Evolutionary conservation across 2,113 vertebrate genomes (phyloP).

Genomic region (Lota lota): DNA sequence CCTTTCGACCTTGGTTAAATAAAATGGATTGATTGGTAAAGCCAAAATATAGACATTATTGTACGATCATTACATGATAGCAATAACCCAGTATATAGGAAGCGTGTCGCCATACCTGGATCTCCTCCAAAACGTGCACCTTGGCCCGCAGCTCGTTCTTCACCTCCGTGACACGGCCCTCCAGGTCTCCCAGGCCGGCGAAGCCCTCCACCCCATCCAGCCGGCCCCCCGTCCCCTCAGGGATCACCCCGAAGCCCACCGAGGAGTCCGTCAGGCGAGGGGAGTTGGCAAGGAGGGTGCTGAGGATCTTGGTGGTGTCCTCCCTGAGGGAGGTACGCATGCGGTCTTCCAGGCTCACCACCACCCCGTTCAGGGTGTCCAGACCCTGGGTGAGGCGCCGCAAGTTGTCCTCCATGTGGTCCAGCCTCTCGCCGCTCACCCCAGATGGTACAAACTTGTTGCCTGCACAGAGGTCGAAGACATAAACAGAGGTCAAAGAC

Average conservation of each 20-base stretch:
- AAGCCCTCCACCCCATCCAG: conserved; percentile 72
- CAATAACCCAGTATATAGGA: not conserved
- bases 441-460: conserved; percentile 72
- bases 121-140: conserved; percentile 84
- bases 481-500: not conserved
- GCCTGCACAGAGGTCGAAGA: conserved; percentile 61
- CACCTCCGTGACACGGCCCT: conserved; percentile 86
- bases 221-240: conserved; percentile 76
- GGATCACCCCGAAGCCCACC: conserved; percentile 83
- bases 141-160: conserved; percentile 85
- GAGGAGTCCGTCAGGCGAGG: conserved; percentile 65
- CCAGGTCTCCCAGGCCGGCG: conserved; percentile 80
- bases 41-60: too few species aligned
- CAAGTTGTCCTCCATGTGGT: conserved; percentile 87
- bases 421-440: conserved; percentile 85
- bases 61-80: too few species aligned
- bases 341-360: conserved; percentile 81
- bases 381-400: conserved; percentile 84
- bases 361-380: conserved; percentile 79
- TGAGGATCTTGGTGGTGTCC: conserved; percentile 83
- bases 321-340: conserved; percentile 81
- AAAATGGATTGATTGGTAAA: too few species aligned
- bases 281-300: conserved; percentile 73
- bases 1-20: too few species aligned
- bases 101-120: conserved; percentile 62